Conservation (phyloP, 2,888 invertebrate species). For the Eutolmus rufibarbis region DNA sequence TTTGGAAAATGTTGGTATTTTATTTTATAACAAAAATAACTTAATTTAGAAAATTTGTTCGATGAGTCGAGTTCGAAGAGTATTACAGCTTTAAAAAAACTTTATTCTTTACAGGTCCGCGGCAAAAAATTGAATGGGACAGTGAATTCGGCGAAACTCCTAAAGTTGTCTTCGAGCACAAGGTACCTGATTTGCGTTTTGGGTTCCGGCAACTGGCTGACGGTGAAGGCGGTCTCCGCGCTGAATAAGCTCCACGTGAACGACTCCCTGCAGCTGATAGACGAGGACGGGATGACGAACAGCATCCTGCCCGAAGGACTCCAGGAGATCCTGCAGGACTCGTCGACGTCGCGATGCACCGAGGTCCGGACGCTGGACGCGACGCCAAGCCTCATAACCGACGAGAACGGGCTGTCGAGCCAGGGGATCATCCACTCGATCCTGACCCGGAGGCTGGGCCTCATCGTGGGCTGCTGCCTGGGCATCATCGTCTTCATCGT, state of each 20-base stretch:
- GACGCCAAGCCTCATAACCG: constrained; percentile 69
- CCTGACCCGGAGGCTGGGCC: constrained; percentile 79
- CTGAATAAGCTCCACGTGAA: constrained; percentile 59
- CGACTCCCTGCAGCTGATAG: constrained; percentile 51
- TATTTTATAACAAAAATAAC: too few relatives aligned
- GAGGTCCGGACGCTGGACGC: constrained; percentile 78
- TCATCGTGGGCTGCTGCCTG: constrained; percentile 86
- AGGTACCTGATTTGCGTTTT: constrained; percentile 87
- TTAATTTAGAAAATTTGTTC: too few relatives aligned
- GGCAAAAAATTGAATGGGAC: constrained; percentile 78
- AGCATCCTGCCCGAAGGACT: constrained; percentile 69
- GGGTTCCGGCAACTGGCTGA: constrained; percentile 80
- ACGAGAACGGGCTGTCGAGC: constrained; percentile 68
- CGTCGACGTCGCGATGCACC: constrained; percentile 78
- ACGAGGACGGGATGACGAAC: constrained; percentile 62
- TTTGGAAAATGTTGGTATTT: too few relatives aligned
- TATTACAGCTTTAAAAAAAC: background rate
- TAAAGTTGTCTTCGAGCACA: constrained; percentile 78
- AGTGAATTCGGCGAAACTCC: constrained; percentile 76
- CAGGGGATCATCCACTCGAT: constrained; percentile 78
- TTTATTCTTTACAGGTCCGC: constrained; percentile 68
- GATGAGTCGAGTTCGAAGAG: too few relatives aligned
- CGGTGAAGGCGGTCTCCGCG: constrained; percentile 59
- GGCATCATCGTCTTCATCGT: constrained; percentile 86
- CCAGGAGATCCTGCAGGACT: constrained; percentile 70